Base-by-base conservation (phyloP, 2,888 invertebrate genomes). In the Rutpela maculata region DNA sequence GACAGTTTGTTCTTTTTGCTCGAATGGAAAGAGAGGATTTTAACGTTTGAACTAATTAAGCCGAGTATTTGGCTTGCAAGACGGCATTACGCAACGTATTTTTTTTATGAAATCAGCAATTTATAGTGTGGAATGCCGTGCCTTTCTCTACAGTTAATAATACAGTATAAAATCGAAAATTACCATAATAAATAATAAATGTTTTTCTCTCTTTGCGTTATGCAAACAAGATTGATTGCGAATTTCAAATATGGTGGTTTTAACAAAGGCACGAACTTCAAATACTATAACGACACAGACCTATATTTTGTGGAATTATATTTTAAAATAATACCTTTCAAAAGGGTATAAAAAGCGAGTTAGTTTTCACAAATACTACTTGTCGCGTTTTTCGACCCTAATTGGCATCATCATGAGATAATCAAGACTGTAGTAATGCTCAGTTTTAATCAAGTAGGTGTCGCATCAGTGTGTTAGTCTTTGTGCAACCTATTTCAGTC, bases 61-160 rank as follows among this genome's bases (percentile, higher is more conserved):
- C 63, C 35, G 10, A 72, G 50, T 50, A 35, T 72, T 77, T 43
- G 35, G 68, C 56, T 73, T 59, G 73, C 67, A 65, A 77, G 69
- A 69, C 68, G 69, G 19, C 66, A 18, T 76, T 71, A 73, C 65
- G 73, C 76, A 77, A 77, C 15, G 18, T 63, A 17, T 38, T 67
- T 69, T 77, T 74, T 76, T 73, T 68, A 77, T 62, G 71, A 63
- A 72, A 76, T 76, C 76, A 71, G 76, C 72, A 76, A 67, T 72
- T 76, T 71, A 38, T 67, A 60, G 17, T 43, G n/a, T 55, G 76
- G 76, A 73, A 77, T 77, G 73, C 63, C 38, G 31, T 43, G 73
- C 76, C 76, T 77, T 77, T 77, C 76, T 73, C 76, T 57, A 31
- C 68, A 43, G 57, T 56, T 73, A 73, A 77, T 77, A 76, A 72